Percentiles rank a stretch among this genome's conserved stretches.
Conservation (phyloP, 2,888 invertebrate genomes). For the Drosophila eohydei region DNA sequence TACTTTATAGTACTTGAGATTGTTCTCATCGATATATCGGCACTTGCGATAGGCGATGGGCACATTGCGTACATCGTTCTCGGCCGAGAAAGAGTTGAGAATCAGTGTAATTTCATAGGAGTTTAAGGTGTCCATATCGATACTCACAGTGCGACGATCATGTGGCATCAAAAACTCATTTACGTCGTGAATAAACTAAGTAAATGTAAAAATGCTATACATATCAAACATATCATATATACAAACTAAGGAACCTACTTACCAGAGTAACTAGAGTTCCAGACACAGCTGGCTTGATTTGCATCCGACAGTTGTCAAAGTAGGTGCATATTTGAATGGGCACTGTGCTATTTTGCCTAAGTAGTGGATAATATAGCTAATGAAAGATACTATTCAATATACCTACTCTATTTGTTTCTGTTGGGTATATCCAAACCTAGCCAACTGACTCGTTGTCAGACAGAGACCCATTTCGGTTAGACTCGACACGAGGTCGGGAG, state of each 20-base stretch:
- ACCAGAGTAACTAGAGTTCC: slow-evolving; percentile 48
- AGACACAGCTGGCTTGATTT: slow-evolving; percentile 50
- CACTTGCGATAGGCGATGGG: slow-evolving; percentile 82
- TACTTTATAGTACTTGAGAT: slow-evolving; percentile 79
- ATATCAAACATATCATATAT: neutral
- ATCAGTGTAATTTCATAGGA: slow-evolving; percentile 66
- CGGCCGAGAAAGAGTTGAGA: slow-evolving; percentile 68
- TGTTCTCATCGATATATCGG: slow-evolving; percentile 79
- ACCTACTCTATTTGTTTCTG: neutral
- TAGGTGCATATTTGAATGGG: slow-evolving; percentile 50
- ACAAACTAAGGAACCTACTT: neutral
- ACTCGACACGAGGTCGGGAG: slow-evolving; percentile 51
- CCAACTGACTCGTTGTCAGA: slow-evolving; percentile 71
- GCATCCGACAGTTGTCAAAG: slow-evolving; percentile 62
- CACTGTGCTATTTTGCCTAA: neutral
- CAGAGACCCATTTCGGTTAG: slow-evolving; percentile 83
- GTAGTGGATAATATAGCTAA: neutral
- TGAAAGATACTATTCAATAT: neutral
- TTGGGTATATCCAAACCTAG: slow-evolving; percentile 19
- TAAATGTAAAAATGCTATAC: neutral
- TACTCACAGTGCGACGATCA: slow-evolving; percentile 57
- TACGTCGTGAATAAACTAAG: slow-evolving; percentile 79
- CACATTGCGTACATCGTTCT: slow-evolving; percentile 72
- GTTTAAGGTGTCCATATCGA: slow-evolving; percentile 42
- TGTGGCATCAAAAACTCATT: slow-evolving; percentile 74